phyloP scores from a whole-genome alignment of 2,888 invertebrate genomes.

The Diaprepes abbreviatus region DNA sequence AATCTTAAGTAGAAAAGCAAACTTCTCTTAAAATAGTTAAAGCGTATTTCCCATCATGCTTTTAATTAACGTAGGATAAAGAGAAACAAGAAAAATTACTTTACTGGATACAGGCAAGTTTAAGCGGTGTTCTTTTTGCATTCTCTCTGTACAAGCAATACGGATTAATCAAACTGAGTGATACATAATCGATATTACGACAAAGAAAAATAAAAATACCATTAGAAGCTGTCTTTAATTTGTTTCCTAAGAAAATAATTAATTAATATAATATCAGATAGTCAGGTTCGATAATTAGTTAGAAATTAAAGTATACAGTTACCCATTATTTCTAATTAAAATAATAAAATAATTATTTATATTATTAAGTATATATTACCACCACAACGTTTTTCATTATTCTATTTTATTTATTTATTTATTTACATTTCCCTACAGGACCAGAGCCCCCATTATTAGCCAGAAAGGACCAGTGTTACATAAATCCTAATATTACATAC shows the following conservation, averaged over 20 bases:
- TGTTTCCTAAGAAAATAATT: background rate
- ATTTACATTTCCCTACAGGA: no score
- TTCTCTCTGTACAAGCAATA: constrained; percentile 40
- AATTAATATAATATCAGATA: no score
- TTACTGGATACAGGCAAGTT: constrained; percentile 42
- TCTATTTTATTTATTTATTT: no score
- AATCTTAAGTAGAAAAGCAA: constrained; percentile 16
- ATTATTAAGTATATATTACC: no score
- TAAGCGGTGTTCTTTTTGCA: constrained; percentile 44
- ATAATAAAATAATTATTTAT: no score
- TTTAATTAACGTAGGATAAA: constrained; percentile 16
- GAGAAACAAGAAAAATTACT: constrained; percentile 48
- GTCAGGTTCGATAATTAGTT: no score
- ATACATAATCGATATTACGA: constrained; percentile 43
- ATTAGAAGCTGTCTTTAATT: constrained; percentile 28
- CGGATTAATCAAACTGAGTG: constrained; percentile 50
- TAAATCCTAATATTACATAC: no score
- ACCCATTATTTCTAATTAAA: no score
- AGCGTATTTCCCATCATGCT: constrained; percentile 28
- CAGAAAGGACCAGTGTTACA: no score
- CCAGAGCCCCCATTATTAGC: no score
- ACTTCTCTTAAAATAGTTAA: constrained; percentile 22
- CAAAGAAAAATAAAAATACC: constrained; percentile 1
- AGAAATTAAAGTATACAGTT: no score
- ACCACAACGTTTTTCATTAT: no score